Conservation (phyloP, 2,113 vertebrate genomes). For the Microcebus griseorufus region DNA sequence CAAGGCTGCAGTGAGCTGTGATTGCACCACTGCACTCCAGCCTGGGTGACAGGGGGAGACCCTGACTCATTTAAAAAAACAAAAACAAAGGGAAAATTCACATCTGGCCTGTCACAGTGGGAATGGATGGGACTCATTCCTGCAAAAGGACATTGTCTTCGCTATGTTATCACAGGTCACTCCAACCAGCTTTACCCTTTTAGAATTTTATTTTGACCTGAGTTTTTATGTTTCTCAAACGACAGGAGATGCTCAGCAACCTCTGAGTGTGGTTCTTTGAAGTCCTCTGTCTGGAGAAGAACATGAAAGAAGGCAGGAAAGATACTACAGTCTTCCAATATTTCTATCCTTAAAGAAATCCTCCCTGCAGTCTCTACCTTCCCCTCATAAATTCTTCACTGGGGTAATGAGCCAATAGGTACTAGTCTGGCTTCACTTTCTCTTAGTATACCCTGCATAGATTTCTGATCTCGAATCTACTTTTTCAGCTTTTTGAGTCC, state of each 20-base stretch:
- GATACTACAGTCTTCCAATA: background rate
- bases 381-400: background rate
- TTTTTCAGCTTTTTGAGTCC: background rate
- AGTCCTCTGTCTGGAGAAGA: background rate
- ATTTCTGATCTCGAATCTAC: background rate
- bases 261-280: background rate
- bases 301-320: background rate
- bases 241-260: background rate
- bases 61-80: too few relatives aligned
- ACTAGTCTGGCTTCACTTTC: background rate
- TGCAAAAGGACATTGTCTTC: background rate
- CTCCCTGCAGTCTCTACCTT: background rate
- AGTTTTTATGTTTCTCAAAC: background rate
- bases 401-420: background rate
- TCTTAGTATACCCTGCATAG: background rate
- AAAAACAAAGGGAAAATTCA: background rate
- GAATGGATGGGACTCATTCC: background rate
- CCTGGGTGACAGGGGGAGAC: too few relatives aligned
- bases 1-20: too few relatives aligned
- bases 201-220: background rate
- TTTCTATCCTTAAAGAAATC: background rate
- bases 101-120: background rate
- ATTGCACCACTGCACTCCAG: too few relatives aligned
- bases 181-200: background rate
- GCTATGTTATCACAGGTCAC: background rate